phyloP scores from a whole-genome alignment of 1,140 invertebrate species.

The Aphelenchoides avenae region DNA sequence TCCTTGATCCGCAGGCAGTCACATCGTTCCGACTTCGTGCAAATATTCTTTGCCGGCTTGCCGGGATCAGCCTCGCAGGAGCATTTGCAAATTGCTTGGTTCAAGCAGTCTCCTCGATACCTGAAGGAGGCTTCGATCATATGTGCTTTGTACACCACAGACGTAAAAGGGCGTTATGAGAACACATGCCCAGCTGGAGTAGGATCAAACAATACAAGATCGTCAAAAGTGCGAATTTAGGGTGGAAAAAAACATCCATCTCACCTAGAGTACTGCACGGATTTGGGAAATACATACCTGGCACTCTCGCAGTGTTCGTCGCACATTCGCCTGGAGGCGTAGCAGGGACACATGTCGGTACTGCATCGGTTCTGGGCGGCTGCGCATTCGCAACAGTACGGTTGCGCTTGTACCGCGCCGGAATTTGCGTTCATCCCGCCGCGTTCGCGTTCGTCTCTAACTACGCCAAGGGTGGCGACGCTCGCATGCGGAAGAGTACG shows the following conservation, averaged over 20 bases:
- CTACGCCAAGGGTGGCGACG: too few species aligned
- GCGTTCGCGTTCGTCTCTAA: too few species aligned
- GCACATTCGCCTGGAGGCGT: constrained; percentile 56
- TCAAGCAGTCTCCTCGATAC: constrained; percentile 59
- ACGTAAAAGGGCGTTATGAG: too few species aligned
- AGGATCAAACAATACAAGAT: too few species aligned
- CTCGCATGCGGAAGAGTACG: too few species aligned
- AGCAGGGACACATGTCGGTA: constrained; percentile 55
- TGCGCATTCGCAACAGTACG: constrained; percentile 47
- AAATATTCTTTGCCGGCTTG: constrained; percentile 59
- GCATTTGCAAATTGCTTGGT: constrained; percentile 59
- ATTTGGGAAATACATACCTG: constrained; percentile 34
- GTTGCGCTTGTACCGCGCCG: too few species aligned
- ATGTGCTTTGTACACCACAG: too few species aligned
- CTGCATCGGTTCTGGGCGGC: constrained; percentile 52
- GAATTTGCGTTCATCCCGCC: too few species aligned
- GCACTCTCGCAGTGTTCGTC: constrained; percentile 58
- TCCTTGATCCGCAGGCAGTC: constrained; percentile 59
- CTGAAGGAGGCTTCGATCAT: too few species aligned
- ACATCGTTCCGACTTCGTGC: constrained; percentile 54
- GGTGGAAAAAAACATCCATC: neutral
- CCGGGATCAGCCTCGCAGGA: constrained; percentile 59
- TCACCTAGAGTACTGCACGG: neutral
- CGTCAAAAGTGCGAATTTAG: too few species aligned
- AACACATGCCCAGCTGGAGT: too few species aligned